Evolutionary conservation across 2,797 vertebrate genomes (phyloP), one percentile per base, ranked within the genome.

Genomic region (Pelochelys cantorii): DNA sequence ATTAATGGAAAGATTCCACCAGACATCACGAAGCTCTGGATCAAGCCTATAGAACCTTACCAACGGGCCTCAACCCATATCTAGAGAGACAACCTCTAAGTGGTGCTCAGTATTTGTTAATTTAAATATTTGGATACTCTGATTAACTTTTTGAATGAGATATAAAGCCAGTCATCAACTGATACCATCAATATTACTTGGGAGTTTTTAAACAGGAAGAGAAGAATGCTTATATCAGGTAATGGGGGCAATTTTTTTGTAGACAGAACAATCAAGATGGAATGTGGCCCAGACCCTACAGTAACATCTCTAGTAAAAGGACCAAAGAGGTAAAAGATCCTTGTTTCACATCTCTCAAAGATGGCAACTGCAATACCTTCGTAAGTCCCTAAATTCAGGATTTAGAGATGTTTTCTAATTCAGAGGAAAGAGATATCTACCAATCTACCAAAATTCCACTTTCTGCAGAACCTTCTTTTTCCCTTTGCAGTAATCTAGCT

Each of bases 271-370:
- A 85, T 79, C 84, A 57, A 89, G 22, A 84, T 27, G 0, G 1
- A 88, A 77, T 42, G 86, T 93, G 48, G 88, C 18, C 68, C 13
- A 83, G 48, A 82, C 37, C 42, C 92, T 62, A 60, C 29, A 62
- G 74, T 94, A 91, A 34, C 22, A 7, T 68, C 5, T 86, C 87
- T 42, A 23, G 2, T 82, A 52, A 42, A 52, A 75, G 15, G 1
- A 79, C 55, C 77, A 94, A 91, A 81, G 87, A 18, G 9, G 87
- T 83, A 79, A 15, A 90, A 42, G 31, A 18, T 60, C 57, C 86
- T 42, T 86, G 84, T 81, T 95, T 91, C 83, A 55, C n/a, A 81
- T 94, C 74, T 77, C 13, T 27, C 42, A 27, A 77, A 52, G 42
- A 77, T 48, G 74, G 42, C 12, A 48, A 37, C 71, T 88, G 5